phyloP scores from a whole-genome alignment of 2,797 vertebrate genomes.

The Scolopax bukidnonensis region DNA sequence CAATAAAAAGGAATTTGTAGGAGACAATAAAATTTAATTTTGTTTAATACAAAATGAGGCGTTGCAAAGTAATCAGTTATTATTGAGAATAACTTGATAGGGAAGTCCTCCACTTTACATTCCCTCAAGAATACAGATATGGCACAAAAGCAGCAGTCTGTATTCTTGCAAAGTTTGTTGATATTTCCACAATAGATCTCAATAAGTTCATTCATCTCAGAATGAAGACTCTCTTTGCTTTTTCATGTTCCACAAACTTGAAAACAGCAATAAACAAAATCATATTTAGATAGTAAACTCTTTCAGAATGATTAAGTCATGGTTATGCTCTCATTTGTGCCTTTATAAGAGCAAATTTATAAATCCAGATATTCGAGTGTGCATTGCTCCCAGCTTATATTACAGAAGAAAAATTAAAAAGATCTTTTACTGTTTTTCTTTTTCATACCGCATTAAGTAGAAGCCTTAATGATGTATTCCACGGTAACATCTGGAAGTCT shows the following conservation, averaged over 20 bases:
- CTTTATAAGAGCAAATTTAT: background rate
- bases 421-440: background rate
- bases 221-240: background rate
- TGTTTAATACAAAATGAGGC: background rate
- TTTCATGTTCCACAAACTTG: background rate
- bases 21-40: background rate
- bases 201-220: background rate
- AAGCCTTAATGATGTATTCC: constrained; percentile 4
- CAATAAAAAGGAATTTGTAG: background rate
- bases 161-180: background rate
- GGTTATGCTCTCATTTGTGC: background rate
- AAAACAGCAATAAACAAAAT: constrained; percentile 9
- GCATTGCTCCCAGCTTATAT: background rate
- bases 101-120: background rate
- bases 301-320: background rate
- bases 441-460: background rate
- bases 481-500: constrained; percentile 5
- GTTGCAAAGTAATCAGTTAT: background rate
- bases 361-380: background rate
- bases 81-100: background rate
- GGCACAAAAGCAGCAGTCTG: background rate
- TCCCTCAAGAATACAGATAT: background rate
- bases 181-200: background rate
- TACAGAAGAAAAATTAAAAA: background rate
- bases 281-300: background rate